These are phyloP conservation scores for Atrina japonica DNA, from an alignment of 2,888 invertebrate genomes.

Conservation along the genomic window DNA sequence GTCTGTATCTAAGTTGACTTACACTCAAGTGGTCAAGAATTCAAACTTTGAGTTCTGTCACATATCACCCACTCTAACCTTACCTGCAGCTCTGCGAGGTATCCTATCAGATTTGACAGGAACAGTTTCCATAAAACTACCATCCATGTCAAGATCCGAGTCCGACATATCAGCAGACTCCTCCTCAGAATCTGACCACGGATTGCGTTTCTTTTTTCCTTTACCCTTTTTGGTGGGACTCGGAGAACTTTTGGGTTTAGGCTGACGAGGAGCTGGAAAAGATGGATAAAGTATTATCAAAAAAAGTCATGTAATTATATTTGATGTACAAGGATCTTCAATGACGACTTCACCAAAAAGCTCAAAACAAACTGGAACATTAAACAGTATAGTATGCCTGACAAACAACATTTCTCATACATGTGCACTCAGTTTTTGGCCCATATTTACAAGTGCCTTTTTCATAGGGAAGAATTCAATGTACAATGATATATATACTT, in stretches of 20 bases:
- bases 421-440: too few species aligned
- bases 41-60: too few species aligned
- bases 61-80: too few species aligned
- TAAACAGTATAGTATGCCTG: too few species aligned
- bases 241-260: constrained; percentile 21
- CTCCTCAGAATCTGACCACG: constrained; percentile 74
- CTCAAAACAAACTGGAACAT: too few species aligned
- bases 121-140: constrained; percentile 56
- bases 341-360: too few species aligned
- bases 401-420: too few species aligned
- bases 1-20: neutral
- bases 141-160: constrained; percentile 55
- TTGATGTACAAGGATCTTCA: too few species aligned
- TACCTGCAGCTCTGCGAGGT: constrained; percentile 39
- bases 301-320: neutral
- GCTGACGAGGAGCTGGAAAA: constrained; percentile 14
- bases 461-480: too few species aligned
- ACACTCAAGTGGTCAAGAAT: too few species aligned
- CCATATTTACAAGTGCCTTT: too few species aligned
- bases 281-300: neutral
- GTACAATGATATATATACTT: too few species aligned
- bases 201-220: constrained; percentile 77
- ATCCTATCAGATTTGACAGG: constrained; percentile 20
- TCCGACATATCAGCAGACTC: constrained; percentile 41
- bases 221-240: constrained; percentile 57